Conservation (phyloP, 1,140 invertebrate species). For the Macrobrachium nipponense region DNA sequence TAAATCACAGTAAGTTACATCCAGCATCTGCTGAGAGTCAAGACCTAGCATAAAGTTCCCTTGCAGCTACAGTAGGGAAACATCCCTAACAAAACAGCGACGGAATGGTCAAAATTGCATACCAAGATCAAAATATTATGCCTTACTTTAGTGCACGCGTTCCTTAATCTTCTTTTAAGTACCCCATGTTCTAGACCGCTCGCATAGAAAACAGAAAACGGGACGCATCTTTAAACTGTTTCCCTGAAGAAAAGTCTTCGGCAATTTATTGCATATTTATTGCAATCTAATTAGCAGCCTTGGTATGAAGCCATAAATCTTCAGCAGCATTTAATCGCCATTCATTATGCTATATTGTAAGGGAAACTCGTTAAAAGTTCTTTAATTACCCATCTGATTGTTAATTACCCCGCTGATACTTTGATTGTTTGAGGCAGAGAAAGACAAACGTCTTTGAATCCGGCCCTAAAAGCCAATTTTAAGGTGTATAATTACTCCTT, state of each 20-base stretch:
- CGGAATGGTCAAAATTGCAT: too few relatives aligned
- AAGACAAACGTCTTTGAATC: neutral
- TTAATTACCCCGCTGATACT: constrained; percentile 8
- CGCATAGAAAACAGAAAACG: constrained; percentile 30
- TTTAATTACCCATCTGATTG: constrained; percentile 1
- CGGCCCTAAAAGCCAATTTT: too few relatives aligned
- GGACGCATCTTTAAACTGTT: neutral
- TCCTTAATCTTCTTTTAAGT: neutral
- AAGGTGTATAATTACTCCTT: neutral
- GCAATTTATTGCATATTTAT: constrained; percentile 40
- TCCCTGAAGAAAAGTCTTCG: constrained; percentile 36
- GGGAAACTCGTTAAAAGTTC: constrained; percentile 22
- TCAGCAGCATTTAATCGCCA: constrained; percentile 31
- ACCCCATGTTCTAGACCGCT: constrained; percentile 9
- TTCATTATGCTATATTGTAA: constrained; percentile 25
- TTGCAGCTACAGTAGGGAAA: too few relatives aligned
- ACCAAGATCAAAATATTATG: too few relatives aligned
- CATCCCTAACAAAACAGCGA: too few relatives aligned
- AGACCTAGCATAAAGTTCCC: too few relatives aligned
- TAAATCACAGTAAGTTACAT: too few relatives aligned
- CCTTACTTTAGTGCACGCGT: neutral
- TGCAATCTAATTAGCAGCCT: constrained; percentile 45
- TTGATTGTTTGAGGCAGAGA: constrained; percentile 7
- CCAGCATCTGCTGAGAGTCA: too few relatives aligned
- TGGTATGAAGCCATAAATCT: constrained; percentile 30